These are phyloP conservation scores for Oxygymnocypris stewartii DNA, from an alignment of 2,113 vertebrate species.

Conservation along the genomic window DNA sequence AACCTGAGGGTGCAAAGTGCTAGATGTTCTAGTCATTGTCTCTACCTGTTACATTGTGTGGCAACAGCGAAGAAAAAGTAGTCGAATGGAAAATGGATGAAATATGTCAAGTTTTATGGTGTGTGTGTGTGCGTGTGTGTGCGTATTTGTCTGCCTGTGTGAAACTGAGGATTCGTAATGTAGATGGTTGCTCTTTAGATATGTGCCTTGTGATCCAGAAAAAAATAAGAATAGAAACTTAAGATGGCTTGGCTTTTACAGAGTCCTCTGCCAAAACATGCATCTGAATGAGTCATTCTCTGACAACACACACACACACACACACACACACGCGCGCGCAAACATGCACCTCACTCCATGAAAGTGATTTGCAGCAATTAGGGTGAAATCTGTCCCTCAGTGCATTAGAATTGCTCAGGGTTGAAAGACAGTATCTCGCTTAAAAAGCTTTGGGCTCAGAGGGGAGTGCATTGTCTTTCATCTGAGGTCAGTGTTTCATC, in stretches of 20 bases:
- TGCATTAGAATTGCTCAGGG: slow-evolving; percentile 59
- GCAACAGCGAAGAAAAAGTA: slow-evolving; percentile 37
- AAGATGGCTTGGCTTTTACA: slow-evolving; percentile 54
- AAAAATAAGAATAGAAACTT: slow-evolving; percentile 36
- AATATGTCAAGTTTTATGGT: slow-evolving; percentile 30
- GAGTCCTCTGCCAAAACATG: slow-evolving; percentile 64
- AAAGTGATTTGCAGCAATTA: slow-evolving; percentile 49
- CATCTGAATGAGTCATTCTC: slow-evolving; percentile 65
- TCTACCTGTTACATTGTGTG: slow-evolving; percentile 15
- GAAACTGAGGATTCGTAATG: slow-evolving; percentile 6
- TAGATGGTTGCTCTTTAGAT: slow-evolving; percentile 32
- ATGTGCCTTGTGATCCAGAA: slow-evolving; percentile 49
- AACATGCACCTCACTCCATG: slow-evolving; percentile 54
- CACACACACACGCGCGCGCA: slow-evolving; percentile 37
- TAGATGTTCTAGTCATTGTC: background rate
- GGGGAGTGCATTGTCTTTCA: slow-evolving; percentile 52
- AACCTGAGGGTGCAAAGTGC: background rate
- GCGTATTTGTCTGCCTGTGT: too few relatives aligned
- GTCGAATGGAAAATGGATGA: slow-evolving; percentile 47
- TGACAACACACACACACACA: slow-evolving; percentile 25
- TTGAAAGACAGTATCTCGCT: slow-evolving; percentile 60
- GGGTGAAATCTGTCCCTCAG: slow-evolving; percentile 54
- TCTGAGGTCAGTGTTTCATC: slow-evolving; percentile 56
- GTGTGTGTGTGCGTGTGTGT: background rate
- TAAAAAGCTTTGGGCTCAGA: slow-evolving; percentile 62